Percentiles rank a stretch among this genome's conserved stretches.
These are phyloP conservation scores for Fabriciana adippe DNA, from an alignment of 2,888 invertebrate genomes.

Conservation along the genomic window DNA sequence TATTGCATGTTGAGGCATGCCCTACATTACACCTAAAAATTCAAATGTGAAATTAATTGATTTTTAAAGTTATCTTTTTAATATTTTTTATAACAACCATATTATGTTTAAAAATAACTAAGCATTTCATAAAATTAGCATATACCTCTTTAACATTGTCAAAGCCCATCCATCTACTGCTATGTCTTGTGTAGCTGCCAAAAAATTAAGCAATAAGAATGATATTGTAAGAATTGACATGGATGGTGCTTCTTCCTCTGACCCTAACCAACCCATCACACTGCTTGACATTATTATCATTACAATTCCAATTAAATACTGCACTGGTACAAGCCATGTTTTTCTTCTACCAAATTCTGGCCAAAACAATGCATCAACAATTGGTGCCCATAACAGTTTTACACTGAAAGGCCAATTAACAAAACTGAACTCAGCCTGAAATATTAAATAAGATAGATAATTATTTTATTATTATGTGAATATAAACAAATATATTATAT, in stretches of 20 bases:
- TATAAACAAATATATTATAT: background rate
- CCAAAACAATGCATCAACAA: slow-evolving; percentile 96
- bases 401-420: slow-evolving; percentile 96
- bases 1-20: slow-evolving; percentile 99
- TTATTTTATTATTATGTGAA: background rate
- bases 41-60: background rate
- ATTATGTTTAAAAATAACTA: no score
- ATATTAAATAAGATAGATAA: slow-evolving; percentile 40
- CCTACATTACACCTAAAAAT: slow-evolving; percentile 93
- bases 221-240: slow-evolving; percentile 90
- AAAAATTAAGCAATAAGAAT: slow-evolving; percentile 95
- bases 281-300: slow-evolving; percentile 93
- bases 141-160: slow-evolving; percentile 96
- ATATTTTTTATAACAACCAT: no score
- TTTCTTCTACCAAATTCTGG: slow-evolving; percentile 94
- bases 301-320: slow-evolving; percentile 93
- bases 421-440: slow-evolving; percentile 94
- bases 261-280: slow-evolving; percentile 90
- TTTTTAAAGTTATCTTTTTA: background rate
- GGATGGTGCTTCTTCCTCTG: slow-evolving; percentile 83
- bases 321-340: slow-evolving; percentile 96
- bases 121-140: no score
- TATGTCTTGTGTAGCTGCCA: slow-evolving; percentile 99
- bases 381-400: slow-evolving; percentile 98
- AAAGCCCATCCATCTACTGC: slow-evolving; percentile 99